Conservation (phyloP, 2,888 invertebrate species). For the Epinotia nisella region DNA sequence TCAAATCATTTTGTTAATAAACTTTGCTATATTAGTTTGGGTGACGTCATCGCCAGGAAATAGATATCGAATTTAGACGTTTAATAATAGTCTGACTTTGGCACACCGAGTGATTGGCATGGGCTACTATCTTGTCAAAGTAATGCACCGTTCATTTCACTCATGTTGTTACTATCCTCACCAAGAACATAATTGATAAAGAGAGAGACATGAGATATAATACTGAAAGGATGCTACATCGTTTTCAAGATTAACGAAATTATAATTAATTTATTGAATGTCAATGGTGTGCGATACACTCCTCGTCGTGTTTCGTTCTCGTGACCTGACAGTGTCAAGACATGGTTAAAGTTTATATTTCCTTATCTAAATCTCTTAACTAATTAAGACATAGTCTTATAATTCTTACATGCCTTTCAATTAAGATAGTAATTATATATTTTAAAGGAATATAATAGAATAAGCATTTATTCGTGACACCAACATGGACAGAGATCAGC, state of each 20-base stretch:
- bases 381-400: too few relatives aligned
- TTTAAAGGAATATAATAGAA: too few relatives aligned
- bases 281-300: background rate
- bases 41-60: conserved; percentile 22
- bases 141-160: conserved; percentile 27
- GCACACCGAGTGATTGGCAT: conserved; percentile 30
- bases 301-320: too few relatives aligned
- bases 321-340: too few relatives aligned
- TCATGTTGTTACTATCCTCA: conserved; percentile 3
- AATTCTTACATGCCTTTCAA: too few relatives aligned
- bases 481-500: too few relatives aligned
- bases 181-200: conserved; percentile 5
- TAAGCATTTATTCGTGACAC: too few relatives aligned
- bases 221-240: background rate
- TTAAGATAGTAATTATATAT: too few relatives aligned
- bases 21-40: conserved; percentile 1
- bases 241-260: background rate
- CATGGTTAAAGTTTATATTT: too few relatives aligned
- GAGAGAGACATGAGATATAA: too few relatives aligned
- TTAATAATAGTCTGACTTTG: conserved; percentile 29
- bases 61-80: conserved; percentile 6
- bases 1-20: conserved; percentile 10
- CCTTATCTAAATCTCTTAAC: too few relatives aligned
- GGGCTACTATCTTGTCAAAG: conserved; percentile 9
- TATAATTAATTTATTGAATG: background rate